Evolutionary conservation across 2,888 invertebrate genomes (phyloP), one percentile per base, ranked within the genome.

Genomic region (Erebia epiphron): DNA sequence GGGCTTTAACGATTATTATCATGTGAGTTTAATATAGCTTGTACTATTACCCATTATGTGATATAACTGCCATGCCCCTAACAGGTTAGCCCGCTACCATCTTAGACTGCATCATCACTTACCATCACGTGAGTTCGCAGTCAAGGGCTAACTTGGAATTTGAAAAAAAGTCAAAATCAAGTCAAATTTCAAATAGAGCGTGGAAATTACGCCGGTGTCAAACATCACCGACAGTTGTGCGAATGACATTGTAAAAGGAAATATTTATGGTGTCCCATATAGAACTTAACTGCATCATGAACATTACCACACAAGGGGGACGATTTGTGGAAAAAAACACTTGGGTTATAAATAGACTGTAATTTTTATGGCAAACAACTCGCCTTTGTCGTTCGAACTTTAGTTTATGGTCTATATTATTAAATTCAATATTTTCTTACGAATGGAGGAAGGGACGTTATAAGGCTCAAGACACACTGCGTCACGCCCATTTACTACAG

Each of bases 201-300:
- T 69, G 57, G 57, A 65, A 72, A 68, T 67, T 52, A 64, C 77
- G 67, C 72, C 64, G 78, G 69, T 79, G 77, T 79, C 76, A 79
- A 80, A 78, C 43, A 54, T 2, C 10, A 21, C n/a, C 43, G 58
- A 68, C 67, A 73, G 70, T 78, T 82, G 78, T 78, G 84, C 82
- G 80, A 84, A 84, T 84, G 82, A 83, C 85, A 83, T 75, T 79
- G 78, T 79, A 80, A 79, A 80, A 81, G 77, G 78, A 81, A 78
- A 78, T 81, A 80, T 85, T 84, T 84, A 85, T 81, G 80, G 77
- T 73, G 67, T 70, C 70, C 79, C 79, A 81, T 81, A 80, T 73
- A 72, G 73, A 76, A 78, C 72, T 77, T 75, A 75, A 77, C 76
- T 80, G 76, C 75, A 63, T 61, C 54, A 56, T 74, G 68, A 62